Base-by-base conservation (phyloP, 2,113 vertebrate species). In the Cyanistes caeruleus region DNA sequence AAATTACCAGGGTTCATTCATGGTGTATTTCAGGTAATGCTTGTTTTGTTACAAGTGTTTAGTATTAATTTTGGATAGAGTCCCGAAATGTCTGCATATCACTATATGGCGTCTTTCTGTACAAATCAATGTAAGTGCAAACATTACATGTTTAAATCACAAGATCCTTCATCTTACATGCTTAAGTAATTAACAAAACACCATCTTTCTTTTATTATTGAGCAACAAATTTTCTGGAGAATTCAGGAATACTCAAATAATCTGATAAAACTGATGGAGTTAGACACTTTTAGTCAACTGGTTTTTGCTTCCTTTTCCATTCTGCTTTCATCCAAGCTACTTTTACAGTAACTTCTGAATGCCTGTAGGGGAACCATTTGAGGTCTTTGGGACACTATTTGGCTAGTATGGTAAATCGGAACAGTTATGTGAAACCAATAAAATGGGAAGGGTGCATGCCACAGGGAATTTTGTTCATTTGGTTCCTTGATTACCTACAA, bases 401-500 rank as follows among this genome's bases (percentile, higher is more conserved):
- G 78, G 25, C 62, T 93, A 93, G 67, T 84, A 27, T 37, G 35
- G 33, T 95, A 84, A 89, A 87, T 75, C 58, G 60, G 27, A 85
- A 75, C 23, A 77, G 19, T 64, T 91, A 19, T 9, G 11, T 78
- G 76, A 89, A 88, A 72, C 62, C 15, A 76, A 15, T 92, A 13
- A 92, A 81, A 23, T 90, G 68, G 79, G 76, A 93, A 75, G 80
- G 92, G 95, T 93, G 93, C 96, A 92, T 97, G 95, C 85, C 56
- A 37, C 73, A 81, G 87, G 92, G 89, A 90, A 68, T 90, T 74
- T 74, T 91, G 46, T 90, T 94, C 39, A 81, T 96, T 96, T 92
- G 89, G 94, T 96, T 95, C 91, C 82, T 93, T 95, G 92, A 87
- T 95, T 93, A 75, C 86, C 82, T 92, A 52, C 95, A 90, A 96